Conservation (phyloP, 2,113 vertebrate species). For the Clarias macrocephalus region DNA sequence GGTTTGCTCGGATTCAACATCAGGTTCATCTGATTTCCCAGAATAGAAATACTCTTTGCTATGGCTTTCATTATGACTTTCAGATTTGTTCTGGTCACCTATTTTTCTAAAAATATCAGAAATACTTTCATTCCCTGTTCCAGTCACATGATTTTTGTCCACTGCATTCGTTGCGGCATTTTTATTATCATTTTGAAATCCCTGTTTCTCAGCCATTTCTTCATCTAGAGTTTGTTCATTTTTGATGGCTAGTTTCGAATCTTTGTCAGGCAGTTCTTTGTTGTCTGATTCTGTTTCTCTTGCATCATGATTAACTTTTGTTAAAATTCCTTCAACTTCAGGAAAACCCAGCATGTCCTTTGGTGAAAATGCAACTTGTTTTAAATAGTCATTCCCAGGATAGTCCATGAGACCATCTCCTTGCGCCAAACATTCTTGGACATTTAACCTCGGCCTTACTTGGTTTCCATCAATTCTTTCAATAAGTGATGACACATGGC, state of each 20-base stretch:
- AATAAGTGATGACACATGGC: constrained; percentile 31
- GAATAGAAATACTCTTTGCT: constrained; percentile 49
- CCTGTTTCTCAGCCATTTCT: not conserved
- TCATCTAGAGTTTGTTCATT: not conserved
- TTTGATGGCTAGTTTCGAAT: not conserved
- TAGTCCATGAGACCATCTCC: not conserved
- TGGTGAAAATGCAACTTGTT: constrained; percentile 5
- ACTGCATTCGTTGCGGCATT: not conserved
- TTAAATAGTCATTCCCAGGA: not conserved
- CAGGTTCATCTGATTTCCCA: constrained; percentile 2
- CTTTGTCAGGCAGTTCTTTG: not conserved
- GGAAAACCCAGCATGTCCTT: constrained; percentile 6
- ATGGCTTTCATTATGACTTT: constrained; percentile 34
- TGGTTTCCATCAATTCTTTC: constrained; percentile 31
- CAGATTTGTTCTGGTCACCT: not conserved
- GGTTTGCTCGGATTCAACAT: not conserved
- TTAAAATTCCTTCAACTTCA: constrained; percentile 9
- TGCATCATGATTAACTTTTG: not conserved
- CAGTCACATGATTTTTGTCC: not conserved
- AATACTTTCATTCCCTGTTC: not conserved
- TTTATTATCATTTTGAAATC: not conserved
- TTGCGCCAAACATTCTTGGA: not conserved
- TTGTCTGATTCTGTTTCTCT: not conserved
- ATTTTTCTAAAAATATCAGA: not conserved
- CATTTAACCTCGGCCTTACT: not conserved